Evolutionary conservation across 1,140 invertebrate species (phyloP).

Genomic region (Drosophila guanche): DNA sequence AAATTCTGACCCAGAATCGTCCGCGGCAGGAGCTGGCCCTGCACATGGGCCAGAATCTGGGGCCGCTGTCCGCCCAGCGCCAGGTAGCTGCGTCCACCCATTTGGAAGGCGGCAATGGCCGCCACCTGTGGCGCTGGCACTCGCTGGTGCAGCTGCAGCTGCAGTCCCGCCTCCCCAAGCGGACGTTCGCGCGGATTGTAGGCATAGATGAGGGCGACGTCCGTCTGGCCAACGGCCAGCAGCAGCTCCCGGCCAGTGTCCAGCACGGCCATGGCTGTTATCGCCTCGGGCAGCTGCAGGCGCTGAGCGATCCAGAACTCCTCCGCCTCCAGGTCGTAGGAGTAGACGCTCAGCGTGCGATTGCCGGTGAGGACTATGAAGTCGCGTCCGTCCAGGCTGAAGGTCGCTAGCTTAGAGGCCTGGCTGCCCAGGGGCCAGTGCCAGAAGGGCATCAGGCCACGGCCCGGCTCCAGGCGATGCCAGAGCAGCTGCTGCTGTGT

Average conservation of each 20-base stretch:
- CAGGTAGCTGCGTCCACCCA: slow-evolving; percentile 83
- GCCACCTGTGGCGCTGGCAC: slow-evolving; percentile 48
- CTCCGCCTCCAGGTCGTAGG: slow-evolving; percentile 46
- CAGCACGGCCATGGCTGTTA: slow-evolving; percentile 53
- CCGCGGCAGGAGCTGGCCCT: slow-evolving; percentile 64
- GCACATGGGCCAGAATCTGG: slow-evolving; percentile 81
- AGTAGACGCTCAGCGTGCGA: slow-evolving; percentile 65
- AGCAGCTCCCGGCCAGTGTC: slow-evolving; percentile 69
- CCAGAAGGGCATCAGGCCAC: slow-evolving; percentile 42
- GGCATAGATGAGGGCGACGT: slow-evolving; percentile 53
- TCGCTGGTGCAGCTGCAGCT: slow-evolving; percentile 45
- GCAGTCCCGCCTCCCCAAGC: slow-evolving; percentile 12
- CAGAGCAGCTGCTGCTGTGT: slow-evolving; percentile 50
- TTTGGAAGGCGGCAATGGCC: slow-evolving; percentile 73
- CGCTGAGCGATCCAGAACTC: slow-evolving; percentile 76
- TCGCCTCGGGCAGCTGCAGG: slow-evolving; percentile 47
- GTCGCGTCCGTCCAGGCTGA: slow-evolving; percentile 46
- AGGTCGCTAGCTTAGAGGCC: slow-evolving; percentile 43
- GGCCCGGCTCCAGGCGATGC: slow-evolving; percentile 39
- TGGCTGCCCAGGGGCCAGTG: slow-evolving; percentile 50
- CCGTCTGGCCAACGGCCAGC: slow-evolving; percentile 63
- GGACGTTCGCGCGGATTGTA: slow-evolving; percentile 42
- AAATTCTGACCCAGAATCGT: slow-evolving; percentile 80
- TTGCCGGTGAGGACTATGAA: slow-evolving; percentile 46
- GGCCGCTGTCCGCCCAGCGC: slow-evolving; percentile 82